phyloP scores from a whole-genome alignment of 1,140 invertebrate species.

The Chelonus insularis region DNA sequence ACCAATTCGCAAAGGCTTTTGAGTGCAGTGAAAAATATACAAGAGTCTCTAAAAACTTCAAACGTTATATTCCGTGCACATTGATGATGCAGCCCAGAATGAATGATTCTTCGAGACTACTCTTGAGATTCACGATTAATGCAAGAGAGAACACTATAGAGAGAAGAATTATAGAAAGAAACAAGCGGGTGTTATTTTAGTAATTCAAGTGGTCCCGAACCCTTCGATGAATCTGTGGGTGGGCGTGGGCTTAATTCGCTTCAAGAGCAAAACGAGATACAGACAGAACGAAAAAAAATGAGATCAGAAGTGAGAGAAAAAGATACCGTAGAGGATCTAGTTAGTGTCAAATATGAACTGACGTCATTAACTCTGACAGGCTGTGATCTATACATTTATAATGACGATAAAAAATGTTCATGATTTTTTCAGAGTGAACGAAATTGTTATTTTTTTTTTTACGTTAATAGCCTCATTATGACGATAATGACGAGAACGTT shows the following conservation, averaged over 20 bases:
- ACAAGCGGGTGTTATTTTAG: constrained; percentile 47
- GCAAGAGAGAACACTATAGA: constrained; percentile 12
- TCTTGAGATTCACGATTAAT: constrained; percentile 26
- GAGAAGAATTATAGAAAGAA: constrained; percentile 20
- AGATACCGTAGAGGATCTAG: constrained; percentile 1
- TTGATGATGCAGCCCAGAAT: constrained; percentile 5
- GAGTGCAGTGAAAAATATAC: background rate
- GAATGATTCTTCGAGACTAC: constrained; percentile 19
- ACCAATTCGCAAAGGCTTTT: too few relatives aligned
- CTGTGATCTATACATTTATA: constrained; percentile 11
- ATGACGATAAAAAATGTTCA: background rate
- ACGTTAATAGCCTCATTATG: too few relatives aligned
- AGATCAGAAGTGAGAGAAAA: constrained; percentile 6
- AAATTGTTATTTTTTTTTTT: too few relatives aligned
- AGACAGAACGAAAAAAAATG: constrained; percentile 5
- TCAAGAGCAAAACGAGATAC: constrained; percentile 36
- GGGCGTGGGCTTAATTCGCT: constrained; percentile 46
- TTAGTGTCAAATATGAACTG: constrained; percentile 20
- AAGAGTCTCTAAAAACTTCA: too few relatives aligned
- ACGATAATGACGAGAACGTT: background rate
- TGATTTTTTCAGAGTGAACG: too few relatives aligned
- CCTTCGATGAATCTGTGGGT: constrained; percentile 38
- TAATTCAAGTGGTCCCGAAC: constrained; percentile 37
- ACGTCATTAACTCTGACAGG: constrained; percentile 21
- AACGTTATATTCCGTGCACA: background rate